Percentiles rank a stretch among this genome's conserved stretches.
Evolutionary conservation across 2,888 invertebrate species (phyloP).

Genomic region (Protodeltote pygarga): DNA sequence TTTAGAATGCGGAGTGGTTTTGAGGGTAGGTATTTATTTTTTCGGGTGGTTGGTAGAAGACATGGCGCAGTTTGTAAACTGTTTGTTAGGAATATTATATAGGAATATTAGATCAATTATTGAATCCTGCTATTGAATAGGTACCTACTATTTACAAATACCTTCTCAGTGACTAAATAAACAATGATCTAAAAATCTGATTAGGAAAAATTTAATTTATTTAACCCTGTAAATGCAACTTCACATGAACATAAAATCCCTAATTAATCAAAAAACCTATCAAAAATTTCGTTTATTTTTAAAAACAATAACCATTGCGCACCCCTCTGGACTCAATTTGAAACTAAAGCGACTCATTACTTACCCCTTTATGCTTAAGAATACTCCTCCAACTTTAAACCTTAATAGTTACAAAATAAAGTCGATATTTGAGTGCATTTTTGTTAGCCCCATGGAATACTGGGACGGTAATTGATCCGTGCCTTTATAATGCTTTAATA

Average conservation of each 20-base stretch:
- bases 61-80: no score
- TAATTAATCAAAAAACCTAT: constrained; percentile 71
- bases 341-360: constrained; percentile 64
- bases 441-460: constrained; percentile 19
- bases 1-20: neutral
- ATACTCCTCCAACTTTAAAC: constrained; percentile 19
- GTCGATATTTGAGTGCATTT: constrained; percentile 17
- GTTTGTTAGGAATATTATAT: no score
- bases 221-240: constrained; percentile 10
- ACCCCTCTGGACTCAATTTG: constrained; percentile 52
- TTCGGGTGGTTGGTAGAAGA: no score
- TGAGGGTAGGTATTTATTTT: no score
- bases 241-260: constrained; percentile 44
- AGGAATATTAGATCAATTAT: no score
- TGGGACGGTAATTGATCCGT: constrained; percentile 39
- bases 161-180: no score
- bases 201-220: constrained; percentile 4
- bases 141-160: no score
- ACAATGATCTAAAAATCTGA: no score
- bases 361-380: constrained; percentile 51
- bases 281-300: constrained; percentile 68
- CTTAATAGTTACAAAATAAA: neutral
- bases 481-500: constrained; percentile 57
- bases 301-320: constrained; percentile 54
- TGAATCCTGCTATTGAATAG: no score